Conservation (phyloP, 2,113 vertebrate species). For the Menidia beryllina region DNA sequence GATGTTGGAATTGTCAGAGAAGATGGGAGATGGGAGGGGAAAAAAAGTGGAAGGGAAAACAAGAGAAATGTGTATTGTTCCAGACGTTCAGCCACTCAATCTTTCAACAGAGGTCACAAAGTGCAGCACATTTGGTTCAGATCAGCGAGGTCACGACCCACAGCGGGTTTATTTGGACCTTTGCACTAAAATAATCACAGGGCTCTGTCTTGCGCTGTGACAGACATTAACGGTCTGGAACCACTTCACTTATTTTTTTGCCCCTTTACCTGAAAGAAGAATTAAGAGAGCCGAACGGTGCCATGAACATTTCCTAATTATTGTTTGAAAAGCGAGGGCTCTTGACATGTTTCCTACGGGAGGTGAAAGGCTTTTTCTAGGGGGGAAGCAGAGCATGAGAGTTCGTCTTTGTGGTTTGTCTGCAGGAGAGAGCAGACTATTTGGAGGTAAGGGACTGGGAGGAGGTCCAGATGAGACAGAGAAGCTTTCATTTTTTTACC, state of each 20-base stretch:
- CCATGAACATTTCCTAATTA: constrained; percentile 62
- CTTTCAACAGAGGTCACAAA: constrained; percentile 61
- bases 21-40: constrained; percentile 11
- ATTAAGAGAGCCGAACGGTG: neutral
- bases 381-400: constrained; percentile 22
- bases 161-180: constrained; percentile 76
- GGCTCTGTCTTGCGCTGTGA: constrained; percentile 60
- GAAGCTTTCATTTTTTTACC: constrained; percentile 51
- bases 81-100: constrained; percentile 32
- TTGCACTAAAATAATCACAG: constrained; percentile 74
- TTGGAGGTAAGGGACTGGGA: constrained; percentile 63
- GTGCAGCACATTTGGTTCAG: constrained; percentile 76
- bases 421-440: constrained; percentile 41
- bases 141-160: constrained; percentile 72
- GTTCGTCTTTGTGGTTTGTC: constrained; percentile 49
- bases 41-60: neutral
- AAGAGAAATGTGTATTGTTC: constrained; percentile 21
- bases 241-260: constrained; percentile 57
- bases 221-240: constrained; percentile 73
- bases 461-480: constrained; percentile 61
- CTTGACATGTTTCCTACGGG: constrained; percentile 45
- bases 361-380: constrained; percentile 43
- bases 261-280: constrained; percentile 48
- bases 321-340: constrained; percentile 52
- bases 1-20: constrained; percentile 25